A percentile compares a stretch with the other conserved stretches of the same genome.
phyloP scores from a whole-genome alignment of 2,797 vertebrate species.

The Acridotheres tristis region DNA sequence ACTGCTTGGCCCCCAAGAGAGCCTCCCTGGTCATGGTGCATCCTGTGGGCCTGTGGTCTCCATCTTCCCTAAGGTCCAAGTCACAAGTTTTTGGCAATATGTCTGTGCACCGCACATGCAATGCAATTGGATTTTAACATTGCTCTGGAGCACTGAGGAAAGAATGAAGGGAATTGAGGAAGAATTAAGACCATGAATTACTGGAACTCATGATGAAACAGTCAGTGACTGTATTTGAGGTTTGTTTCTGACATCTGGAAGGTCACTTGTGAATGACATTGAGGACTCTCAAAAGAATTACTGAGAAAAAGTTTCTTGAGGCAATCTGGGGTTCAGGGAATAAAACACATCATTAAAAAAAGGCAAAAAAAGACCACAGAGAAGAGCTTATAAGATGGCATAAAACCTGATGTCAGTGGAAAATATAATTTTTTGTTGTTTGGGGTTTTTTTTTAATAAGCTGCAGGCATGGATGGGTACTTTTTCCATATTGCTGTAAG shows the following conservation, averaged over 20 bases:
- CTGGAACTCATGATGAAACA: background rate
- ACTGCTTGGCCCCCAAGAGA: background rate
- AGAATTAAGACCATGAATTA: background rate
- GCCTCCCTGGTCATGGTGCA: background rate
- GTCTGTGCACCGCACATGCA: background rate
- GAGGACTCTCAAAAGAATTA: background rate
- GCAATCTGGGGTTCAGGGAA: background rate
- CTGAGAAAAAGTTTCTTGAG: background rate
- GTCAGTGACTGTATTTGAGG: background rate
- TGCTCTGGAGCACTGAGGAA: background rate
- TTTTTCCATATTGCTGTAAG: background rate
- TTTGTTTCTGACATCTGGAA: background rate
- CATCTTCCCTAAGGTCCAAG: background rate
- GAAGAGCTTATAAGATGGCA: background rate
- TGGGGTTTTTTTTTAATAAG: background rate
- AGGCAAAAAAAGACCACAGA: background rate
- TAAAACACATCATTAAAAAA: background rate
- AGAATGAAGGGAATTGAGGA: background rate
- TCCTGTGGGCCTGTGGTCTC: background rate
- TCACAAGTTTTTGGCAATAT: background rate
- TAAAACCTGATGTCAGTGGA: background rate
- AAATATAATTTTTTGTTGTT: rapidly evolving
- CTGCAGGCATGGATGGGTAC: background rate
- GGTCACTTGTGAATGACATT: background rate
- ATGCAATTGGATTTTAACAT: background rate